phyloP scores from a whole-genome alignment of 2,888 invertebrate species.

The Lycocerus yunnanus region DNA sequence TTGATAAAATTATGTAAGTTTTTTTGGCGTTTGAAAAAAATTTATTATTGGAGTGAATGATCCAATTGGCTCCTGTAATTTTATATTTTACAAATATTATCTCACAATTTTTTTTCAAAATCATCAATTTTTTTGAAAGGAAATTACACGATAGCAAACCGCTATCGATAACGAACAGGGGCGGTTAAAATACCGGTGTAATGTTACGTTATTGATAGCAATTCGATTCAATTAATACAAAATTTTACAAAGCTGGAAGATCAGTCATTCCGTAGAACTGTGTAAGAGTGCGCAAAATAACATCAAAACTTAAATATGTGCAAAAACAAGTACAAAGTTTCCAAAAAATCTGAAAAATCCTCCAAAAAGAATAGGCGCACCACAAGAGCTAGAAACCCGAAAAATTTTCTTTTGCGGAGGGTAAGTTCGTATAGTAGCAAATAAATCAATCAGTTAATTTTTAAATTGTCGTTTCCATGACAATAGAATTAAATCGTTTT shows the following conservation, averaged over 20 bases:
- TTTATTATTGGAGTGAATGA: no score
- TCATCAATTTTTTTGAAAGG: neutral
- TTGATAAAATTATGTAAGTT: no score
- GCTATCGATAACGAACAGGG: neutral
- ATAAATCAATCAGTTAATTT: neutral
- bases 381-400: neutral
- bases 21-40: no score
- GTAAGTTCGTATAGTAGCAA: neutral
- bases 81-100: no score
- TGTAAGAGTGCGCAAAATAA: neutral
- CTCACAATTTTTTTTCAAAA: no score
- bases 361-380: neutral
- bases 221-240: neutral
- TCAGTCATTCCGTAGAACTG: neutral
- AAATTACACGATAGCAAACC: neutral
- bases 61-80: no score
- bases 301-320: neutral
- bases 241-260: neutral
- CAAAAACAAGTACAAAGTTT: neutral
- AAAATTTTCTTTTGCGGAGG: neutral
- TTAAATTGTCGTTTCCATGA: neutral
- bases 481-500: neutral
- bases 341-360: neutral
- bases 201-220: neutral
- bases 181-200: neutral